Conservation (phyloP, 2,113 vertebrate genomes). For the Cygnus buccinator region DNA sequence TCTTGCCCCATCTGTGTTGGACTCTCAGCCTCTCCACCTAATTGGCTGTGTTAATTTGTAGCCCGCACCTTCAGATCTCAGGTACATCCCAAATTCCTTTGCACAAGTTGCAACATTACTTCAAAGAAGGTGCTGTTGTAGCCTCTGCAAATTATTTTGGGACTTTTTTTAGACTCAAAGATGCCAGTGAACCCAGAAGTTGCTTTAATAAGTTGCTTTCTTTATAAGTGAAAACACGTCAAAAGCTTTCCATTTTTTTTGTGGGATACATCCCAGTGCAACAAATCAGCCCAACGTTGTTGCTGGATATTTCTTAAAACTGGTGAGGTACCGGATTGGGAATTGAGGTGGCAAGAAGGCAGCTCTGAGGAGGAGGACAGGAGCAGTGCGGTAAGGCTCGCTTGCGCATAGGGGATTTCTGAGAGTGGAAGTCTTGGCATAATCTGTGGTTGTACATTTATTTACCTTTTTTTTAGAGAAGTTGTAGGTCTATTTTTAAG, state of each 20-base stretch:
- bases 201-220: conserved; percentile 40
- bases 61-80: conserved; percentile 54
- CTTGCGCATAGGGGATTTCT: neutral
- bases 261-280: neutral
- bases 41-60: conserved; percentile 68
- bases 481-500: neutral
- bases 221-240: neutral
- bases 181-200: conserved; percentile 34
- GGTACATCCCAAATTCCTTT: conserved; percentile 63
- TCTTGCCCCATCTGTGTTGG: conserved; percentile 50
- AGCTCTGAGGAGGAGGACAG: neutral
- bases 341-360: conserved; percentile 22
- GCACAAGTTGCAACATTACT: conserved; percentile 66
- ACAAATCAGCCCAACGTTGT: neutral
- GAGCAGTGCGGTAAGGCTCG: conserved; percentile 27
- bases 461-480: neutral
- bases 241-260: conserved; percentile 21
- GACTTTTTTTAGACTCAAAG: conserved; percentile 47
- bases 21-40: conserved; percentile 52
- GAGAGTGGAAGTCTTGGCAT: neutral
- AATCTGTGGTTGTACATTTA: neutral
- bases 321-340: neutral
- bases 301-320: conserved; percentile 12
- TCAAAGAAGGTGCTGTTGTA: conserved; percentile 66
- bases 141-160: conserved; percentile 47